Evolutionary conservation across 2,797 vertebrate genomes (phyloP).

Genomic region (Chaetophractus vellerosus): DNA sequence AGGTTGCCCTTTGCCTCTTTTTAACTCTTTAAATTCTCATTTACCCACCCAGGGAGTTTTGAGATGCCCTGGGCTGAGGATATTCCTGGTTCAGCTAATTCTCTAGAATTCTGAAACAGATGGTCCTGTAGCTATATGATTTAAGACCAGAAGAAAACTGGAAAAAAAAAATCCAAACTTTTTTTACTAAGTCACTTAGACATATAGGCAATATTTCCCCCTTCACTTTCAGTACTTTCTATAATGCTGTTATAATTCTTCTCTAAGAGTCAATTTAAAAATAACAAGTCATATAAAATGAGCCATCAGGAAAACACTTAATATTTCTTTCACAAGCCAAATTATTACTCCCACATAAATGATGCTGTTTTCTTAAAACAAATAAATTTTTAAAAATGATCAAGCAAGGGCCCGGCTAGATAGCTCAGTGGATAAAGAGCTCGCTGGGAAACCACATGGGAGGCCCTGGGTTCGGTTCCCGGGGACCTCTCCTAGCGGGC

Average conservation of each 20-base stretch:
- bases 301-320: too few relatives aligned
- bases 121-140: background rate
- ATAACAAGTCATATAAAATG: too few relatives aligned
- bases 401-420: too few relatives aligned
- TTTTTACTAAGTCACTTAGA: background rate
- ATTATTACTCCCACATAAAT: constrained; percentile 26
- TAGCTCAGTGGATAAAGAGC: too few relatives aligned
- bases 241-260: too few relatives aligned
- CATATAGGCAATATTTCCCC: too few relatives aligned
- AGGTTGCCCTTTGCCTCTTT: background rate
- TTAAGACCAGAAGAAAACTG: background rate
- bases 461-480: too few relatives aligned
- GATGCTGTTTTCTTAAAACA: constrained; percentile 65
- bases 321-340: too few relatives aligned
- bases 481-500: too few relatives aligned
- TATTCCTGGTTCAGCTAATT: background rate
- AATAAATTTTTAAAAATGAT: constrained; percentile 30
- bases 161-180: background rate
- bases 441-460: too few relatives aligned
- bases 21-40: background rate
- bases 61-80: background rate
- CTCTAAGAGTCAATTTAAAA: too few relatives aligned
- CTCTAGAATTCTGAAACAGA: background rate
- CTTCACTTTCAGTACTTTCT: too few relatives aligned
- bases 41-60: background rate